Evolutionary conservation across 2,888 invertebrate genomes (phyloP).

Genomic region (Punctoribates punctum): DNA sequence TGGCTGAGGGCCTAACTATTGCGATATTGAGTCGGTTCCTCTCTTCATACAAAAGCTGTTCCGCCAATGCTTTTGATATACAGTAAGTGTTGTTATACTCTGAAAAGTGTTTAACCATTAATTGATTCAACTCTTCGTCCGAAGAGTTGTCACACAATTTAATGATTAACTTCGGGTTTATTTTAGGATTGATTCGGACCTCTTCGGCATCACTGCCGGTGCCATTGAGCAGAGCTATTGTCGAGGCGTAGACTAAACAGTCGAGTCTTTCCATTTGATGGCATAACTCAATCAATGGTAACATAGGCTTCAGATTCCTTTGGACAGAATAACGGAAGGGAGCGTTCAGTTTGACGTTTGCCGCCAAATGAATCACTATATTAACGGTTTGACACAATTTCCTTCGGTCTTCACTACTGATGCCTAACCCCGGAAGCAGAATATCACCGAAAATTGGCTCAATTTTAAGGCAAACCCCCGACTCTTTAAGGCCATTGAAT

Average conservation of each 20-base stretch:
- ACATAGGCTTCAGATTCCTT: neutral
- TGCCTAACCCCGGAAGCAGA: neutral
- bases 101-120: too few species aligned
- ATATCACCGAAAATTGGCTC: neutral
- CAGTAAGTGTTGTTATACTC: neutral
- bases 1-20: neutral
- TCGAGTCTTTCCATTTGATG: constrained; percentile 22
- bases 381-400: neutral
- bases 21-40: neutral
- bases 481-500: neutral
- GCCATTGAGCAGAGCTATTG: neutral
- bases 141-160: neutral
- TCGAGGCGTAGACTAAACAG: neutral
- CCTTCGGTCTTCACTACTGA: neutral
- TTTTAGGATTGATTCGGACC: neutral
- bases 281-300: neutral
- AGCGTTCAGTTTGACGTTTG: neutral
- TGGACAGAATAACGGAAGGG: neutral
- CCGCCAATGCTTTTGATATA: constrained; percentile 15
- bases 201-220: neutral
- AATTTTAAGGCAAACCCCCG: neutral
- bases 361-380: neutral
- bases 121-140: neutral
- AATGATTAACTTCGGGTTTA: neutral
- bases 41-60: neutral